Evolutionary conservation across 1,140 invertebrate genomes (phyloP).

Genomic region (Fragariocoptes setiger): DNA sequence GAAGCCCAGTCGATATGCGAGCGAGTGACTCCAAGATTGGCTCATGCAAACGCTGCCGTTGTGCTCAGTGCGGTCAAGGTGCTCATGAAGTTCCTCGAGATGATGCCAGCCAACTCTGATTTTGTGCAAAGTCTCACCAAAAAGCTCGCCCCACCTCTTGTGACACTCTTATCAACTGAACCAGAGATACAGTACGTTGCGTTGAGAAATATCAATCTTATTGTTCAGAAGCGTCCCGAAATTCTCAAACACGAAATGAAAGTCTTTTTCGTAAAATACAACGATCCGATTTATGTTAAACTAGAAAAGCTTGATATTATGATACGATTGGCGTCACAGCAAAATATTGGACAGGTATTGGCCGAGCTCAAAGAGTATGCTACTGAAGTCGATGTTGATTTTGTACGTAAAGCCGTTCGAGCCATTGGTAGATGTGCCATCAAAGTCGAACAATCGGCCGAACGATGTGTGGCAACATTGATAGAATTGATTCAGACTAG

Average conservation of each 20-base stretch:
- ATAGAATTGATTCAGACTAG: conserved; percentile 99
- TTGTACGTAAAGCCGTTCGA: conserved; percentile 85
- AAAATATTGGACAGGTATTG: conserved; percentile 90
- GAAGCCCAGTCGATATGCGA: conserved; percentile 99
- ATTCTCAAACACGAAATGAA: conserved; percentile 99
- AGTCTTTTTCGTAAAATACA: conserved; percentile 99
- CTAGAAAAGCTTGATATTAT: conserved; percentile 97
- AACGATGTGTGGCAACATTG: conserved; percentile 86
- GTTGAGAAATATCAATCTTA: conserved; percentile 86
- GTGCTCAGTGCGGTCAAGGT: conserved; percentile 93
- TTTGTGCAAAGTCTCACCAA: conserved; percentile 76
- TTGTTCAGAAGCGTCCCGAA: conserved; percentile 92
- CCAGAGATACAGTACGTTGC: conserved; percentile 98
- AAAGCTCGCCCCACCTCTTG: conserved; percentile 89
- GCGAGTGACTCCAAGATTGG: conserved; percentile 77
- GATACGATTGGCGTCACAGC: conserved; percentile 88
- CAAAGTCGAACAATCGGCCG: conserved; percentile 93
- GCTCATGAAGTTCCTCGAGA: conserved; percentile 89
- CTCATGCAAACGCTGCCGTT: conserved; percentile 98
- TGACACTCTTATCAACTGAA: conserved; percentile 85
- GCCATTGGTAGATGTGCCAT: conserved; percentile 97
- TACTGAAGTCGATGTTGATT: conserved; percentile 98
- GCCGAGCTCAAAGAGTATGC: conserved; percentile 97
- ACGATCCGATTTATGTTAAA: conserved; percentile 99
- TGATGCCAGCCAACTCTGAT: conserved; percentile 59